Conservation (phyloP, 2,797 vertebrate species). For the Aselliscus stoliczkanus region DNA sequence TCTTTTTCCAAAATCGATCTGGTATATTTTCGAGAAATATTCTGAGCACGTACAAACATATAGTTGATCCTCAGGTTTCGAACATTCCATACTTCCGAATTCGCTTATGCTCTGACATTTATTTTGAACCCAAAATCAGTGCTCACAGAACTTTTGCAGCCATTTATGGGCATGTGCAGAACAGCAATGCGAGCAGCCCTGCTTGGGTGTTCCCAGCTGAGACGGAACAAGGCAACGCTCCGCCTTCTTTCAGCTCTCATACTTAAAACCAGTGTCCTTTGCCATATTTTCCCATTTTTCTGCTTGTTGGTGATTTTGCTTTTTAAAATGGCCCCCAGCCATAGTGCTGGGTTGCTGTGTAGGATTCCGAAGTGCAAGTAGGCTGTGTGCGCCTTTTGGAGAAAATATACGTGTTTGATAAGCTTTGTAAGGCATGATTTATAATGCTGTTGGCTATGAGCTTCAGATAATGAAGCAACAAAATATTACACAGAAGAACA, state of each 20-base stretch:
- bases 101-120: not conserved
- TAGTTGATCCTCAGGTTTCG: not conserved
- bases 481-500: not conserved
- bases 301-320: not conserved
- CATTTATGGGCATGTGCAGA: accelerated
- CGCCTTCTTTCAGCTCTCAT: not conserved
- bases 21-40: not conserved
- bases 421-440: not conserved
- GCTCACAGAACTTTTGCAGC: not conserved
- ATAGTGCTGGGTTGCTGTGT: no score
- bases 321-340: not conserved
- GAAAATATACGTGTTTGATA: not conserved
- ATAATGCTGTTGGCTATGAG: not conserved
- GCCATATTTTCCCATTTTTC: not conserved
- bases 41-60: not conserved
- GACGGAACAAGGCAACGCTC: accelerated
- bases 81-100: not conserved
- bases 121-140: not conserved
- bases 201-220: not conserved
- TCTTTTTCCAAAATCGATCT: not conserved
- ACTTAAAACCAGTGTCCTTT: not conserved
- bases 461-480: not conserved
- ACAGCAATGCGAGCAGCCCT: accelerated
- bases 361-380: not conserved
- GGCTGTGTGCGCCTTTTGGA: not conserved